Percentiles rank a stretch among this genome's conserved stretches.
phyloP scores from a whole-genome alignment of 2,797 vertebrate species.

The Falco berigora region DNA sequence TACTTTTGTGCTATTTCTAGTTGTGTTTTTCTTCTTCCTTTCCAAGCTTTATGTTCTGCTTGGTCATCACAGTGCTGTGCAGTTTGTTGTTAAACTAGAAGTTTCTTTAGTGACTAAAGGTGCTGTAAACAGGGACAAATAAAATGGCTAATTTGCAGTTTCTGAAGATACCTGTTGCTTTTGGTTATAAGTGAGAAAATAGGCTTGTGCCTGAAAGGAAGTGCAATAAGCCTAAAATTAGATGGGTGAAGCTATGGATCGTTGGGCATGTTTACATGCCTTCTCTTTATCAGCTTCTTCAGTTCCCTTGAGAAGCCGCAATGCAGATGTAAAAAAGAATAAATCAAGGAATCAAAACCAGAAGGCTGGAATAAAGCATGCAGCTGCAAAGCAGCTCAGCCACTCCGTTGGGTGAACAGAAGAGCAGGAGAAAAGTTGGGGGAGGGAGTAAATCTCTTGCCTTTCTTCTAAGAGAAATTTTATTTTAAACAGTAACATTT shows the following conservation, averaged over 20 bases:
- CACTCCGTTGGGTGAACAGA: neutral
- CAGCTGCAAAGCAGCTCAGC: neutral
- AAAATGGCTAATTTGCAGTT: neutral
- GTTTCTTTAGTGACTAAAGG: neutral
- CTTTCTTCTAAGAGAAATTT: neutral
- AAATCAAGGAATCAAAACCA: neutral
- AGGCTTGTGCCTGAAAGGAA: neutral
- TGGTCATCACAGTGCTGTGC: neutral
- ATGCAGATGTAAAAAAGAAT: neutral
- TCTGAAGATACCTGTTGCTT: neutral
- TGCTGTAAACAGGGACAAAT: neutral
- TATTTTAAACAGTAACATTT: conserved; percentile 29
- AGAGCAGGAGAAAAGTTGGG: neutral
- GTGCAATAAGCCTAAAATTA: neutral
- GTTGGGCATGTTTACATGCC: neutral
- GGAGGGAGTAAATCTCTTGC: neutral
- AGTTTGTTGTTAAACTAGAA: neutral
- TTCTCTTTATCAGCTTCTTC: neutral
- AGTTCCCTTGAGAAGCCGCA: neutral
- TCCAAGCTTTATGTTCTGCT: neutral
- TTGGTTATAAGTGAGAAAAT: neutral
- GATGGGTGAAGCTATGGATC: neutral
- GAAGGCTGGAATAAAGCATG: neutral
- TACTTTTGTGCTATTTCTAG: neutral
- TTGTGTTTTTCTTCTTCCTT: neutral